These are phyloP conservation scores for Enteromius paludinosus DNA, from an alignment of 2,797 vertebrate species.

Conservation along the genomic window DNA sequence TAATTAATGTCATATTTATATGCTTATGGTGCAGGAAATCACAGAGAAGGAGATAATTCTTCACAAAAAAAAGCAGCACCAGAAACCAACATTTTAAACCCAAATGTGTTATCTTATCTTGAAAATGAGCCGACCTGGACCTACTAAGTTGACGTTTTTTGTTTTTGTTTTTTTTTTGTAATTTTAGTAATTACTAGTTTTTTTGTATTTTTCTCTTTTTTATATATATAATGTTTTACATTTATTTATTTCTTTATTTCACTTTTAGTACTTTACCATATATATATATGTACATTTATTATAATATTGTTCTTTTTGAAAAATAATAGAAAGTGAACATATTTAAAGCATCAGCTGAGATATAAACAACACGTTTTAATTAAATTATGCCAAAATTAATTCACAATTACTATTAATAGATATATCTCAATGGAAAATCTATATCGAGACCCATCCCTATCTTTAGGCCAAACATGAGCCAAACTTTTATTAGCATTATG, in stretches of 20 bases:
- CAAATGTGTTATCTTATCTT: not conserved
- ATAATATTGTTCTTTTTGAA: no score
- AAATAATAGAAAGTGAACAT: not conserved
- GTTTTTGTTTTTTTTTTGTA: no score
- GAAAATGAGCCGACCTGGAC: not conserved
- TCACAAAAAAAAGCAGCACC: not conserved
- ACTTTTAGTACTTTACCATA: no score
- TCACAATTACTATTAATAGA: not conserved
- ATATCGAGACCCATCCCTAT: not conserved
- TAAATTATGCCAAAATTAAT: not conserved
- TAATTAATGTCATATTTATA: not conserved
- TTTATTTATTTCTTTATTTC: no score
- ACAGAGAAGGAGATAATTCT: not conserved
- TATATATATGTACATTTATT: no score
- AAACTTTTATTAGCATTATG: not conserved
- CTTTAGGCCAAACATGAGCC: constrained; percentile 5
- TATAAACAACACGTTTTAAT: not conserved
- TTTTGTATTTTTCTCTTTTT: no score
- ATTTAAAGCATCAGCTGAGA: not conserved
- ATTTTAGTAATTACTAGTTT: no score
- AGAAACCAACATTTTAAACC: not conserved
- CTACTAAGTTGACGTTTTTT: no score
- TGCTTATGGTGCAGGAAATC: not conserved
- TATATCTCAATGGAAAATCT: constrained; percentile 14
- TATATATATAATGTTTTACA: no score